These are phyloP conservation scores for Ophioninae sp. DNA, from an alignment of 2,888 invertebrate genomes.

Conservation along the genomic window DNA sequence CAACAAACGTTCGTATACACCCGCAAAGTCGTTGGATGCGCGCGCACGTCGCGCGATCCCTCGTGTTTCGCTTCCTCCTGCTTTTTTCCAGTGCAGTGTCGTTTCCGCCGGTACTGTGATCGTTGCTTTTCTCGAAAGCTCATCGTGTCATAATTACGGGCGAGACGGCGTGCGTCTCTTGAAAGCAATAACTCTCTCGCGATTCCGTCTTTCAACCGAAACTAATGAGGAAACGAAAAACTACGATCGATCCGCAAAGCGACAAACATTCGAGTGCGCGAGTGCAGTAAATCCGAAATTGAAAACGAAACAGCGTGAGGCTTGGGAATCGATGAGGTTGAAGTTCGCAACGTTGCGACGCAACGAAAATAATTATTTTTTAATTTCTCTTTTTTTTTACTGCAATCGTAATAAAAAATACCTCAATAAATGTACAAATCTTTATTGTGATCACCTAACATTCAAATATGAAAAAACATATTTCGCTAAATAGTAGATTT, in stretches of 20 bases:
- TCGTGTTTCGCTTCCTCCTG: neutral
- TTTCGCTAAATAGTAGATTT: no score
- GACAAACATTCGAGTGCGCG: neutral
- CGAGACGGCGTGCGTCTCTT: neutral
- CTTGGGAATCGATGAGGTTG: neutral
- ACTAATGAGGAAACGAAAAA: neutral
- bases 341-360: no score
- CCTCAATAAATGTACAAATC: no score
- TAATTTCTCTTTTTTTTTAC: no score
- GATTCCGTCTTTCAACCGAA: neutral
- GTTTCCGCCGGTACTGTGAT: neutral
- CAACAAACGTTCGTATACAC: neutral
- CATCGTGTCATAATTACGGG: neutral
- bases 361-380: no score
- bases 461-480: no score
- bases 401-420: no score
- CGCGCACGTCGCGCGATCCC: slow-evolving; percentile 1
- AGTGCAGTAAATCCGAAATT: neutral
- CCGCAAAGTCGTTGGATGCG: neutral
- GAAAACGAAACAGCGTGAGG: neutral
- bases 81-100: neutral
- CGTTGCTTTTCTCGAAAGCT: neutral
- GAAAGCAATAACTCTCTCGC: neutral
- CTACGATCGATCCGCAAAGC: neutral
- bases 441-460: no score